A percentile compares a stretch with the other conserved stretches of the same genome.
Evolutionary conservation across 1,140 invertebrate species (phyloP).

Genomic region (Drosophila malerkotliana): DNA sequence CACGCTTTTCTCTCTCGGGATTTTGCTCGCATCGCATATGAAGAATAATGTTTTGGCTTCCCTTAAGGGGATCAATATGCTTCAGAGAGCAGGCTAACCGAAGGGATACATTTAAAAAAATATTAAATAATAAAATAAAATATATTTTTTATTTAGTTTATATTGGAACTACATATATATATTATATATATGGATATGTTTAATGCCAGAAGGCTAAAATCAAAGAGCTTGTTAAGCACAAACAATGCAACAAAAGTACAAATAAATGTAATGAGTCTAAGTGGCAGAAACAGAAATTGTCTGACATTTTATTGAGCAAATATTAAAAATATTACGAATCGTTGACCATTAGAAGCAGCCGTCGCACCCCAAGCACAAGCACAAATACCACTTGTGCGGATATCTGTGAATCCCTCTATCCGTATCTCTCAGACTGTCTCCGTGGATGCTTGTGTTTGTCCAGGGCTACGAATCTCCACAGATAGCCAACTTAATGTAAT

Average conservation of each 20-base stretch:
- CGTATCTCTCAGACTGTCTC: neutral
- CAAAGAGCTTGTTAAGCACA: constrained; percentile 8
- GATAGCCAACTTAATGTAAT: constrained; percentile 77
- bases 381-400: constrained; percentile 64
- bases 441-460: constrained; percentile 45
- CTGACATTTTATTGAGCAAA: constrained; percentile 79
- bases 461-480: constrained; percentile 34
- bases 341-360: constrained; percentile 75
- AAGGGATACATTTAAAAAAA: neutral
- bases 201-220: too few species aligned
- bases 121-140: neutral
- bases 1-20: constrained; percentile 38
- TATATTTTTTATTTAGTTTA: too few species aligned
- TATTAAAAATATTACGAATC: constrained; percentile 82
- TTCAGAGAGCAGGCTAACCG: constrained; percentile 14
- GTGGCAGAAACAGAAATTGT: constrained; percentile 70
- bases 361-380: constrained; percentile 49
- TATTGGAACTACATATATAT: too few species aligned
- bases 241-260: constrained; percentile 43
- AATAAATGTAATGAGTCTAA: constrained; percentile 80
- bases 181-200: neutral
- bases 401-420: constrained; percentile 23
- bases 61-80: constrained; percentile 43
- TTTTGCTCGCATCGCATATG: constrained; percentile 47
- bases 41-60: constrained; percentile 66